Base-by-base conservation (phyloP, 1,140 invertebrate genomes). In the Drosophila funebris region DNA sequence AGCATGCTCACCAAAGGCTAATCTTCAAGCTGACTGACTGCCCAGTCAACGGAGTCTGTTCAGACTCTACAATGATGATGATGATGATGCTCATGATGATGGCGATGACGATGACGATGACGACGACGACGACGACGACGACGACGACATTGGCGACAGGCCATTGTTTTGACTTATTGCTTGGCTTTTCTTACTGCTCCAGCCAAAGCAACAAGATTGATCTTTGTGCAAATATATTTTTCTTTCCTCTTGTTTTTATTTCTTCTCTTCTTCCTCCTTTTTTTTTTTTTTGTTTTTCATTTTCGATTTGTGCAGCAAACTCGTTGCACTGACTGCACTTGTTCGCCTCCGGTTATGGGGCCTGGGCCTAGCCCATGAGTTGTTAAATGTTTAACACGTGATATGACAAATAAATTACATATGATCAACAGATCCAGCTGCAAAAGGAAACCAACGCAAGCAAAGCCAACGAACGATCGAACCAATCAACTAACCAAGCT, bases 111-210 rank as follows among this genome's bases (percentile, higher is more conserved):
- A 24, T 66, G 56, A 70, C 72, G 75, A 76, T 18, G 24, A 31
- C 11, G n/a, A 16, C 18, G 48, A 52, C 5, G 48, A 36, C 9
- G 41, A 27, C 14, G 66, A 27, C 18, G 13, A 33, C 20, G 36
- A 36, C 74, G 61, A 76, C 82, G 82, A 88, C 74, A 78, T 87
- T 78, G 78, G 82, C 82, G 81, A 85, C 81, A 83, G 83, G 72
- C 83, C 83, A 87, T 87, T 87, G 83, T 87, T 87, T 87, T 87
- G 83, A 87, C 83, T 87, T 87, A 88, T 87, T 88, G 83, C 83
- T 57, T 76, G 66, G 63, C 66, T 72, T 87, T 37, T 87, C 52
- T 27, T 41, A 33, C 64, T 56, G 50, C 57, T 75, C 70, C 70
- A 57, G 67, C 54, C 61, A 56, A 64, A 71, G 72, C 61, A 68